Base-by-base conservation (phyloP, 2,797 vertebrate species). In the Scyliorhinus canicula region DNA sequence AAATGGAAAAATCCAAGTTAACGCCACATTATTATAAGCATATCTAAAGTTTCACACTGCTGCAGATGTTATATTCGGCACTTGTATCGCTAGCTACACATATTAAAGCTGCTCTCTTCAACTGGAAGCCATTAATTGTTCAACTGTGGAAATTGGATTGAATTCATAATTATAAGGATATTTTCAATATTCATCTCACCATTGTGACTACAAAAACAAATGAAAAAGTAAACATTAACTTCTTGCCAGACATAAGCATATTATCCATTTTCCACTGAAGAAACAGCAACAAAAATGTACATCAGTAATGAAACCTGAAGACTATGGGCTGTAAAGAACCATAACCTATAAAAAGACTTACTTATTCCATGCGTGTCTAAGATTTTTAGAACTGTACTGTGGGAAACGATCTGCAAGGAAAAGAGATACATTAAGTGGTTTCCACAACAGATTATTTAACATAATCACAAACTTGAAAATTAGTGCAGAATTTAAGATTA, bases 311-410 rank as follows among this genome's bases (percentile, higher is more conserved):
- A 44, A 50, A 69, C 63, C 60, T 12, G 63, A 52, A 74, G 28
- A 50, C 0, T 19, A 94, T 16, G 6, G 67, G 31, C 1, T 71
- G 67, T 52, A 55, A 74, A 71, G 26, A 94, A 94, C 47, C 35
- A 28, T 52, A 31, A 94, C 74, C 31, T 50, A 94, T 63, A 91
- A 50, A 60, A 65, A 95, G 7, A 98, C 99, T 98, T 98, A 99
- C 99, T 99, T 99, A 97, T 99, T 99, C 99, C 99, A 99, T 3
- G 98, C 98, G 98, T 99, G 98, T 97, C 98, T 97, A 96, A 99
- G 98, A 96, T 98, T 99, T 98, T 99, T 99, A 95, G 98, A 97
- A 96, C 98, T 97, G 95, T 99, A 99, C 95, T 98, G 98, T 28
- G 99, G 98, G 97, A 99, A 99, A 52, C 98, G 98, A 90, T 99